Conservation (phyloP, 2,888 invertebrate species). For the Anticlea derivata region DNA sequence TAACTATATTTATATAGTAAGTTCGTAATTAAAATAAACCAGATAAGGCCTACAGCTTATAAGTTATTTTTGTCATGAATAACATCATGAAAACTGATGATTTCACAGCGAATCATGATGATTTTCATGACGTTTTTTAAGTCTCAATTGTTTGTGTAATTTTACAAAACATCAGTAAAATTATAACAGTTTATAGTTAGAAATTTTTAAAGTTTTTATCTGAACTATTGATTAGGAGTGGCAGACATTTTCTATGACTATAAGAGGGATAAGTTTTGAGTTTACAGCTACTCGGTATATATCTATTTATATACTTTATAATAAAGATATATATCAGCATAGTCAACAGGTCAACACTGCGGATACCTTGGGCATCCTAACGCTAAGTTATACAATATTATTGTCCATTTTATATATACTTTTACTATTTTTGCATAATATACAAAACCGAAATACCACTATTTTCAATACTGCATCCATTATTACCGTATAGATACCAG, state of each 20-base stretch:
- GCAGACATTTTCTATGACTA: conserved; percentile 54
- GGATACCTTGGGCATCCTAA: conserved; percentile 81
- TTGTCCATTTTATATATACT: conserved; percentile 75
- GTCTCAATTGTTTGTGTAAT: conserved; percentile 22
- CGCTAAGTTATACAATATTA: conserved; percentile 74
- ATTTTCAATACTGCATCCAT: conserved; percentile 73
- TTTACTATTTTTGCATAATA: conserved; percentile 75
- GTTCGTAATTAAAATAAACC: no score
- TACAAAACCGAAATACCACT: conserved; percentile 71
- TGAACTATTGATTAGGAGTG: conserved; percentile 48
- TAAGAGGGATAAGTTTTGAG: conserved; percentile 79
- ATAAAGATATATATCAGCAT: conserved; percentile 60
- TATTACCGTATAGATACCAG: conserved; percentile 60
- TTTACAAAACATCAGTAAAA: conserved; percentile 37
- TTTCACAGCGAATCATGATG: conserved; percentile 44
- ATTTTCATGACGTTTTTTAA: conserved; percentile 39
- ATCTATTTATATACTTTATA: conserved; percentile 41
- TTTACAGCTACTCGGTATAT: conserved; percentile 62
- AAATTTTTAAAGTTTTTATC: conserved; percentile 3
- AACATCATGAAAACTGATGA: conserved; percentile 50
- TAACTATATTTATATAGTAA: no score
- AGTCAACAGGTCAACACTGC: conserved; percentile 77
- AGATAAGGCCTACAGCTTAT: conserved; percentile 18
- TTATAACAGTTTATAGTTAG: conserved; percentile 39
- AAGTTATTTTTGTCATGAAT: conserved; percentile 32